phyloP scores from a whole-genome alignment of 1,140 invertebrate genomes.

The Nephila pilipes region DNA sequence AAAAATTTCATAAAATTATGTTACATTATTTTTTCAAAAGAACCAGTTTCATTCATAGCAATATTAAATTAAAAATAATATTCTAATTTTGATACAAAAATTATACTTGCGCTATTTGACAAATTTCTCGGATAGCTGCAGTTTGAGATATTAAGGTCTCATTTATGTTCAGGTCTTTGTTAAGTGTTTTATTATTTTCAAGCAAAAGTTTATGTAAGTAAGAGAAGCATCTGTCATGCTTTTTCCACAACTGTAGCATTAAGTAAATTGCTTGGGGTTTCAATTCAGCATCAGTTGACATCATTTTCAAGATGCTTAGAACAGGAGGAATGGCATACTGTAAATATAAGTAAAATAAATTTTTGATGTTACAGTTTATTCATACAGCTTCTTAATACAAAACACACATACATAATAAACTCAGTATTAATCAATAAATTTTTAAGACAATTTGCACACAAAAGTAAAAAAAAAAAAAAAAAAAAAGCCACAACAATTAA shows the following conservation, averaged over 20 bases:
- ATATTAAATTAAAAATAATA: too few relatives aligned
- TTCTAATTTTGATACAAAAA: background rate
- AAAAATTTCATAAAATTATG: too few relatives aligned
- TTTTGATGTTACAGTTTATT: too few relatives aligned
- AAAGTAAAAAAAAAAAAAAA: too few relatives aligned
- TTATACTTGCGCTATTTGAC: slow-evolving; percentile 39
- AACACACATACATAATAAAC: too few relatives aligned
- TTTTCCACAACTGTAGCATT: slow-evolving; percentile 72
- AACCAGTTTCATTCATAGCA: too few relatives aligned
- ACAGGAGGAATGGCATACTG: slow-evolving; percentile 73
- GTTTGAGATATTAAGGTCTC: slow-evolving; percentile 65
- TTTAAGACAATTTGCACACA: too few relatives aligned
- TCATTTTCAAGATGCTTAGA: slow-evolving; percentile 53
- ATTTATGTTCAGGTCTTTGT: slow-evolving; percentile 23
- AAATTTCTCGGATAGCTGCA: slow-evolving; percentile 70
- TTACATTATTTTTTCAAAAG: too few relatives aligned
- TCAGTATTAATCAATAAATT: too few relatives aligned
- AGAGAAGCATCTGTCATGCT: slow-evolving; percentile 67
- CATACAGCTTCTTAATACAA: too few relatives aligned
- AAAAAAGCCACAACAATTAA: too few relatives aligned
- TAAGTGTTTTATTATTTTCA: slow-evolving; percentile 49
- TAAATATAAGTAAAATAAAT: background rate
- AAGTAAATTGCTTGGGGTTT: slow-evolving; percentile 63
- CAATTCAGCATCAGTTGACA: slow-evolving; percentile 53
- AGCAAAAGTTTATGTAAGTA: slow-evolving; percentile 53